phyloP scores from a whole-genome alignment of 1,140 invertebrate genomes.

The Neuroterus valhalla region DNA sequence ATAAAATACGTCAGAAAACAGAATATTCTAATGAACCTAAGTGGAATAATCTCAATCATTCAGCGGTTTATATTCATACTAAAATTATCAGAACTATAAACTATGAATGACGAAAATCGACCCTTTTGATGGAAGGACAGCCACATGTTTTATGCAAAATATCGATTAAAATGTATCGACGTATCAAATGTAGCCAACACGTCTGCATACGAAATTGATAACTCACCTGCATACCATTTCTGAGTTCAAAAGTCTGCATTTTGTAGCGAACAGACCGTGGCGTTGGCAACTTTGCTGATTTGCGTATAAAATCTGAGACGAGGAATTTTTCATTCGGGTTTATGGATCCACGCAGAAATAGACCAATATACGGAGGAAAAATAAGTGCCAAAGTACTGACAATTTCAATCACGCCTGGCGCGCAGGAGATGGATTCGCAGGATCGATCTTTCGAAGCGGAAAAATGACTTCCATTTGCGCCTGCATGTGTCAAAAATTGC shows the following conservation, averaged over 20 bases:
- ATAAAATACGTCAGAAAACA: not conserved
- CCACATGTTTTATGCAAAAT: no score
- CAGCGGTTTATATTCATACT: no score
- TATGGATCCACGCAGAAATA: not conserved
- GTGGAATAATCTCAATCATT: no score
- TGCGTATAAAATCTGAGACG: not conserved
- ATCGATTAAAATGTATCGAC: no score
- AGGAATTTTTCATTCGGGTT: slow-evolving; percentile 1
- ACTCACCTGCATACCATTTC: no score
- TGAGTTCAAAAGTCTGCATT: not conserved
- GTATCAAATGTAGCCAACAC: no score
- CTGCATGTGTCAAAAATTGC: slow-evolving; percentile 6
- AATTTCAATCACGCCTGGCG: not conserved
- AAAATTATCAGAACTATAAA: no score
- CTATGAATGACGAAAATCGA: no score
- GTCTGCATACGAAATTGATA: no score
- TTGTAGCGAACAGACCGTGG: not conserved
- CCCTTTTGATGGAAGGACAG: no score
- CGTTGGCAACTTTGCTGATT: not conserved
- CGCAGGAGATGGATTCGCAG: not conserved
- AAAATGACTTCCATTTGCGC: slow-evolving; percentile 1
- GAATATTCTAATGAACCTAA: no score
- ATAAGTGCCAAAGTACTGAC: not conserved
- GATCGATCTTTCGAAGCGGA: not conserved
- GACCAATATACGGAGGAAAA: not conserved